These are phyloP conservation scores for Nicator chloris DNA, from an alignment of 2,113 vertebrate species.

Conservation along the genomic window DNA sequence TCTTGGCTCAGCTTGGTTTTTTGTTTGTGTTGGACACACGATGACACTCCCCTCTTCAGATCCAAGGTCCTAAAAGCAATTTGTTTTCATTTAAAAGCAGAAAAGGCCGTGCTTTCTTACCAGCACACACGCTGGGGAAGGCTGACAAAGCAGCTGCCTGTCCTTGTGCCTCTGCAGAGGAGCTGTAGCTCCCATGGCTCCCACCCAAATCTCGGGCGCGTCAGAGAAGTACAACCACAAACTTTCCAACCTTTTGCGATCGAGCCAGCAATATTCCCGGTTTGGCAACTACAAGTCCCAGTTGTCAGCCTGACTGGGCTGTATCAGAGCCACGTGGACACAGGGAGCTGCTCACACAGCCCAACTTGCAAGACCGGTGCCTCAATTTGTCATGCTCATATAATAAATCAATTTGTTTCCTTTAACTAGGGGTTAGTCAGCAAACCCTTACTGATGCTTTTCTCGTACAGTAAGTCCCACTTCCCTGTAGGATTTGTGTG, in stretches of 20 bases:
- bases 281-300: neutral
- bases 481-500: neutral
- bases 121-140: neutral
- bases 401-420: conserved; percentile 36
- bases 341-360: neutral
- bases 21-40: conserved; percentile 54
- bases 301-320: neutral
- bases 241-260: neutral
- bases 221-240: neutral
- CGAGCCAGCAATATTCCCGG: neutral
- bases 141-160: conserved; percentile 20
- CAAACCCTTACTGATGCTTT: conserved; percentile 11
- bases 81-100: neutral
- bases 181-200: neutral
- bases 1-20: neutral
- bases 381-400: neutral
- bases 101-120: neutral
- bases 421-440: conserved; percentile 30
- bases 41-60: conserved; percentile 20
- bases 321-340: neutral
- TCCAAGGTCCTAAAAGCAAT: conserved; percentile 34
- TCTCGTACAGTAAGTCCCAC: neutral
- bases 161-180: neutral
- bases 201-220: neutral
- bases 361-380: conserved; percentile 24